Percentiles rank a stretch among this genome's conserved stretches.
Evolutionary conservation across 92 coral and sea anemone genomes (phyloP).

Genomic region (Porites lobata): DNA sequence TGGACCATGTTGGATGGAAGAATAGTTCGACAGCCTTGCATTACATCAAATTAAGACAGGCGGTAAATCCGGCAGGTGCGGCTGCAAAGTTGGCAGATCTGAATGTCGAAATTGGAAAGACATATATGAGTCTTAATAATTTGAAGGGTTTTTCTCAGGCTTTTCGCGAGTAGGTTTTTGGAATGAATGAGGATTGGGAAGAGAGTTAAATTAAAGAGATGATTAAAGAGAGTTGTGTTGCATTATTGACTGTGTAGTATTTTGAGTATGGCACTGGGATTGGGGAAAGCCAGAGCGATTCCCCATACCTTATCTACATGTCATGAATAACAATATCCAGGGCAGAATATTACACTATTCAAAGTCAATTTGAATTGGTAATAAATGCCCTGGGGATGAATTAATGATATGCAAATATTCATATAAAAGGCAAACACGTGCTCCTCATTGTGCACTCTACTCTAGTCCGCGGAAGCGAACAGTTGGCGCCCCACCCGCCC

Average conservation of each 20-base stretch:
- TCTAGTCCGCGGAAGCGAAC: no score
- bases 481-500: no score
- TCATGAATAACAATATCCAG: conserved; percentile 3
- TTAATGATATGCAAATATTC: no score
- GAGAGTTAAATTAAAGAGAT: not conserved
- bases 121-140: not conserved
- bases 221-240: not conserved
- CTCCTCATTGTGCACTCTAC: no score
- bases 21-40: conserved; percentile 29
- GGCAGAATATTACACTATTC: conserved; percentile 1
- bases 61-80: conserved; percentile 41
- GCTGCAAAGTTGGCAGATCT: conserved; percentile 30
- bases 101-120: not conserved
- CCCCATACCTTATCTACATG: not conserved
- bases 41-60: conserved; percentile 23
- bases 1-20: conserved; percentile 53
- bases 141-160: no score
- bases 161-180: no score
- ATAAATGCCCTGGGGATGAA: no score
- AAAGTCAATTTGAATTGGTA: not conserved
- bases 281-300: conserved; percentile 23
- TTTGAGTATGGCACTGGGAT: not conserved
- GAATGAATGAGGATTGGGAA: no score
- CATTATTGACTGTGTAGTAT: not conserved
- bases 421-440: no score